Percentiles rank a stretch among this genome's conserved stretches.
phyloP scores from a whole-genome alignment of 2,888 invertebrate genomes.

The Lampropteryx suffumata region DNA sequence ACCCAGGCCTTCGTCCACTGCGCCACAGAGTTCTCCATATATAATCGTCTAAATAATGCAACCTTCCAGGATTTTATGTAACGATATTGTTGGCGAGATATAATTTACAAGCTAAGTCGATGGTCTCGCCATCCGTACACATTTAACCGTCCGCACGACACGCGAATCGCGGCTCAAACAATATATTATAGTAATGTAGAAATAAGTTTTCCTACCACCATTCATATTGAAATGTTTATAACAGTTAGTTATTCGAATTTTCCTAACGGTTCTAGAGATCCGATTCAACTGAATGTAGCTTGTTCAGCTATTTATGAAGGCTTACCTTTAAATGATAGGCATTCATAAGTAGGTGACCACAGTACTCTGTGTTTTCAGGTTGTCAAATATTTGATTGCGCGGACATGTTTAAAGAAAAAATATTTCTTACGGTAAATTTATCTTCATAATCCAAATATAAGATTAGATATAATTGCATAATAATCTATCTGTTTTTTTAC shows the following conservation, averaged over 20 bases:
- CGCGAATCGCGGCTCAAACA: slow-evolving; percentile 27
- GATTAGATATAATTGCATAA: too few relatives aligned
- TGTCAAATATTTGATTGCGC: too few relatives aligned
- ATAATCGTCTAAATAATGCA: too few relatives aligned
- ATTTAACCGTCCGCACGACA: slow-evolving; percentile 29
- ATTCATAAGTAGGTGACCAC: too few relatives aligned
- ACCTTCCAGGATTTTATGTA: slow-evolving; percentile 29
- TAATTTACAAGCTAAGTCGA: slow-evolving; percentile 37
- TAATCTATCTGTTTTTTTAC: too few relatives aligned
- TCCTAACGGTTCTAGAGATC: slow-evolving; percentile 17
- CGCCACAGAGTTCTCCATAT: too few relatives aligned
- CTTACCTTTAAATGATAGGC: slow-evolving; percentile 4
- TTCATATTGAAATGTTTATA: slow-evolving; percentile 38
- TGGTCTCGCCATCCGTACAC: slow-evolving; percentile 23
- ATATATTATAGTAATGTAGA: slow-evolving; percentile 36
- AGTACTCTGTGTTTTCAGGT: too few relatives aligned
- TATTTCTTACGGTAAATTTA: too few relatives aligned
- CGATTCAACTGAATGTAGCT: slow-evolving; percentile 1
- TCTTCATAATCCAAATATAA: too few relatives aligned
- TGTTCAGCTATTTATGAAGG: slow-evolving; percentile 5
- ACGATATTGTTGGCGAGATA: slow-evolving; percentile 33
- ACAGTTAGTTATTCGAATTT: slow-evolving; percentile 32
- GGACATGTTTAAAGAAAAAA: too few relatives aligned
- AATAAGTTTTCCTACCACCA: slow-evolving; percentile 33
- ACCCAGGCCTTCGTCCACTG: too few relatives aligned